These are phyloP conservation scores for Hippocampus kuda DNA, from an alignment of 2,797 vertebrate species.

Conservation along the genomic window DNA sequence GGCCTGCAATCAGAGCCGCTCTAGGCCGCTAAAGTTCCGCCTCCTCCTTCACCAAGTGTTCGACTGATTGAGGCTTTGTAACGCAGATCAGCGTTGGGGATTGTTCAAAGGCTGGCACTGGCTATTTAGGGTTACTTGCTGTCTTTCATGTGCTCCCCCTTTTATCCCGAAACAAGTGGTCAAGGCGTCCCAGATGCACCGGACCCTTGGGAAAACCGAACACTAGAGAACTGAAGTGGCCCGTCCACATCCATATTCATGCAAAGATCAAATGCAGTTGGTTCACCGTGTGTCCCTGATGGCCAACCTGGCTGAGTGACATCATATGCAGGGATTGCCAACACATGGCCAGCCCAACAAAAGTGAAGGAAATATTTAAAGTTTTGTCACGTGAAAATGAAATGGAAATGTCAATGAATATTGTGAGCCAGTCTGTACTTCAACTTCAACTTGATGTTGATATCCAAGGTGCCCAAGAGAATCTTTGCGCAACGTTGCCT, in stretches of 20 bases:
- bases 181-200: slow-evolving; percentile 26
- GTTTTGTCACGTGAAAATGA: background rate
- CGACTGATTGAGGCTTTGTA: slow-evolving; percentile 80
- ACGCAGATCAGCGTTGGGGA: slow-evolving; percentile 64
- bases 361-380: background rate
- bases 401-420: background rate
- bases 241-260: slow-evolving; percentile 39
- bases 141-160: slow-evolving; percentile 56
- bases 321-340: background rate
- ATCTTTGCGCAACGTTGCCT: too few species aligned
- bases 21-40: slow-evolving; percentile 2
- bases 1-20: slow-evolving; percentile 19
- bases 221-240: slow-evolving; percentile 23
- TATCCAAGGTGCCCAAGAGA: too few species aligned
- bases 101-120: slow-evolving; percentile 75
- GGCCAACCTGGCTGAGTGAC: background rate
- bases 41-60: slow-evolving; percentile 44
- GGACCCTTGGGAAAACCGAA: slow-evolving; percentile 9
- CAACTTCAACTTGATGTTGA: too few species aligned
- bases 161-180: slow-evolving; percentile 75
- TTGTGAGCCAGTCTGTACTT: too few species aligned
- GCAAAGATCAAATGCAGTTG: slow-evolving; percentile 21
- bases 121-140: slow-evolving; percentile 57
- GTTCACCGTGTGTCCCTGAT: background rate
- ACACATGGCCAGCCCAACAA: background rate